phyloP scores from a whole-genome alignment of 1,140 invertebrate genomes.

The Luehdorfia chinensis region DNA sequence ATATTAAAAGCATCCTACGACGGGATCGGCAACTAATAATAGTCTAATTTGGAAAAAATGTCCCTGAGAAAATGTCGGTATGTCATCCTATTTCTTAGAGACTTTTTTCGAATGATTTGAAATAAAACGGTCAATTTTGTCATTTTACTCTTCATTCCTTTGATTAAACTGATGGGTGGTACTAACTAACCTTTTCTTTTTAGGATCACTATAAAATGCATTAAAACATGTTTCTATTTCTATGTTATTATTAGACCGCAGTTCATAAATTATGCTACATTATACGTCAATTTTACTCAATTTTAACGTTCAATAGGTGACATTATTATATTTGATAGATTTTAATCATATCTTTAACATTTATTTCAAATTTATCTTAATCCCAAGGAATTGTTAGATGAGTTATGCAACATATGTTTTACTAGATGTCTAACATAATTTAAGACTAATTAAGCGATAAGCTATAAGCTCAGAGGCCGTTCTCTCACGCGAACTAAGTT shows the following conservation, averaged over 20 bases:
- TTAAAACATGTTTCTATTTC: slow-evolving; percentile 5
- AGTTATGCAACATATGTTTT: no score
- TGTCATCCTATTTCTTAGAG: slow-evolving; percentile 61
- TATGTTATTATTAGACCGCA: slow-evolving; percentile 9
- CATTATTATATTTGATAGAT: no score
- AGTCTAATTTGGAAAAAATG: slow-evolving; percentile 71
- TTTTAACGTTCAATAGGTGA: no score
- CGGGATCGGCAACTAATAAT: slow-evolving; percentile 75
- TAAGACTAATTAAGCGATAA: no score
- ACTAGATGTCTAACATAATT: no score
- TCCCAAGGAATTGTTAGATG: no score
- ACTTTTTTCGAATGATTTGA: slow-evolving; percentile 43
- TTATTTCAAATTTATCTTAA: no score
- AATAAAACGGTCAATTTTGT: slow-evolving; percentile 53
- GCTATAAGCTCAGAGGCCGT: no score
- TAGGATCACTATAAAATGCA: slow-evolving; percentile 11
- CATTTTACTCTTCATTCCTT: slow-evolving; percentile 29
- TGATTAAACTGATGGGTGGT: slow-evolving; percentile 21
- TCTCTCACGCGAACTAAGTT: no score
- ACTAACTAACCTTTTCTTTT: slow-evolving; percentile 18
- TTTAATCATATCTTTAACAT: no score
- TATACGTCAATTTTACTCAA: neutral
- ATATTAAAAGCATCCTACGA: slow-evolving; percentile 76
- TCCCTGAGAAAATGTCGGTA: slow-evolving; percentile 73
- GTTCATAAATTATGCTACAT: neutral